Base-by-base conservation (phyloP, 2,113 vertebrate species). In the Hemichromis elongatus region DNA sequence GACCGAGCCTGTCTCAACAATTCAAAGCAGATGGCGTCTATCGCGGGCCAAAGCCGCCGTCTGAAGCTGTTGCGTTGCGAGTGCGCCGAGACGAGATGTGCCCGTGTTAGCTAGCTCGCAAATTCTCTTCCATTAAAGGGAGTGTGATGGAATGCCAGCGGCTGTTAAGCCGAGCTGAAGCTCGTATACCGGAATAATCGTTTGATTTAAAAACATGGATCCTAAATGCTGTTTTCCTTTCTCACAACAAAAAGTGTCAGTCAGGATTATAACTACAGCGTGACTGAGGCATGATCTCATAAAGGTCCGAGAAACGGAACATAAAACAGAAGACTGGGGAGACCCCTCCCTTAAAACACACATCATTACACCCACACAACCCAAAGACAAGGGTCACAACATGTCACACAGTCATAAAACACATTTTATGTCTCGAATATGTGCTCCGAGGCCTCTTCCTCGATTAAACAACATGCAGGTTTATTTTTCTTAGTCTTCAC, bases 11-110 rank as follows among this genome's bases (percentile, higher is more conserved):
- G 83, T 83, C 91, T 91, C 85, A 84, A 82, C 82, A 89, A 95
- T 91, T 92, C 75, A 92, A 94, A 95, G 84, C 95, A 94, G 94
- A 94, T 93, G 94, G 63, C 1, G 59, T 66, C 54, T 13, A 77
- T 84, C 11, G 6, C 54, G 12, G 40, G 90, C 87, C 89, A 89
- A 88, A 87, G 52, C 77, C 2, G 12, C 2, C 37, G 2, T 66
- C 33, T 37, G 68, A 81, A 89, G 78, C 75, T 55, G 80, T 56
- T 21, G 82, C 35, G 11, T 57, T 9, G 35, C 9, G 82, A 10
- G 80, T 2, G 24, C 21, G 66, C 80, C 33, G 79, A 56, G 68
- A 86, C 81, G 11, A 75, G 86, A 87, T 47, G 33, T 52, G 80
- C 52, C 52, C 14, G 19, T 33, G 54, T 85, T 81, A 77, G 79